These are phyloP conservation scores for Asobara japonica DNA, from an alignment of 1,140 invertebrate species.

Conservation along the genomic window DNA sequence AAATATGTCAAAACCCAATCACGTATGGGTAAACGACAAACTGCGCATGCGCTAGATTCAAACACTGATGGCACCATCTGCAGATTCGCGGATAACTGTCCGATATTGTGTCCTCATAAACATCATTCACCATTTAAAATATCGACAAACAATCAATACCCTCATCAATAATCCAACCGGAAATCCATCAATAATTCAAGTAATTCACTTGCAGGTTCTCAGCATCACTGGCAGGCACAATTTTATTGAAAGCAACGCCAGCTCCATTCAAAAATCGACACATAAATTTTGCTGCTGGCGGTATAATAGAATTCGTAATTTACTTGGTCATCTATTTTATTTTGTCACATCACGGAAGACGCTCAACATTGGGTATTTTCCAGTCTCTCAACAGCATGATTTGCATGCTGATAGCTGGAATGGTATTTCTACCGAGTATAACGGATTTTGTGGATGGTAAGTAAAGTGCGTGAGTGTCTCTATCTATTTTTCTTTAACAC, in stretches of 20 bases:
- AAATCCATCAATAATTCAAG: neutral
- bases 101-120: too few species aligned
- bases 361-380: slow-evolving; percentile 42
- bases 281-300: slow-evolving; percentile 54
- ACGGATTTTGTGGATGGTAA: slow-evolving; percentile 38
- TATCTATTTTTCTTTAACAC: neutral
- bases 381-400: slow-evolving; percentile 49
- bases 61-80: too few species aligned
- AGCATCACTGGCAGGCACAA: slow-evolving; percentile 48
- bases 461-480: slow-evolving; percentile 23
- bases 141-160: neutral
- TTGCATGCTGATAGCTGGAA: slow-evolving; percentile 47
- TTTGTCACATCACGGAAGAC: slow-evolving; percentile 50
- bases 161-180: neutral
- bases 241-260: slow-evolving; percentile 47
- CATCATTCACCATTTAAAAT: neutral
- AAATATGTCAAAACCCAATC: too few species aligned
- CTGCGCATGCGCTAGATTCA: too few species aligned
- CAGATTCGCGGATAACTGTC: too few species aligned
- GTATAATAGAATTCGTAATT: slow-evolving; percentile 50
- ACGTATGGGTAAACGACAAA: too few species aligned
- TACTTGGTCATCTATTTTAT: slow-evolving; percentile 53
- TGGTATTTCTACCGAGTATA: slow-evolving; percentile 33
- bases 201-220: slow-evolving; percentile 50
- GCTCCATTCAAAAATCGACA: slow-evolving; percentile 53